Base-by-base conservation (phyloP, 2,113 vertebrate species). In the Kryptolebias marmoratus region DNA sequence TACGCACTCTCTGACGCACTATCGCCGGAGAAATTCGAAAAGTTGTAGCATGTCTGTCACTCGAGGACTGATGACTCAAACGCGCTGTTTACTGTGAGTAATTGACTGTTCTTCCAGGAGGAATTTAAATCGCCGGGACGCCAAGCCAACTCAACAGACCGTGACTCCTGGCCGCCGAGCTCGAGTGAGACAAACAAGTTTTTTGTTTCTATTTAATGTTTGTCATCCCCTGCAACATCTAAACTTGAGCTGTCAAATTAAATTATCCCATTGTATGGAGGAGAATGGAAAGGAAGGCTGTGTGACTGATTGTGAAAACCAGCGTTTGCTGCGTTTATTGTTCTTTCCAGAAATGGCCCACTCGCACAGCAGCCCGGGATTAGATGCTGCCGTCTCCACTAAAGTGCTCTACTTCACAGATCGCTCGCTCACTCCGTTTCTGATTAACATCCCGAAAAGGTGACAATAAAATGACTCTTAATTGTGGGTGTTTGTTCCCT, bases 321-420 rank as follows among this genome's bases (percentile, higher is more conserved):
- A 39, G 27, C 30, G 3, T 82, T 64, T 77, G 28, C 3, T 81
- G 48, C 70, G 73, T 55, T 81, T 83, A 15, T 70, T 27, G 80
- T 81, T 70, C 54, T 74, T 81, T 92, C 27, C 94, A 98, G 96
- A 95, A 79, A 90, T 98, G 91, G 95, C 95, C 60, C 96, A 97
- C 81, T 98, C 96, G 11, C 96, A 96, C 92, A 98, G 96, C 84
- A 97, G 94, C 11, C 96, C 97, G 0, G 71, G 94, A 31, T 90
- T 97, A 90, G 95, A 95, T 87, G 87, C 91, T 16, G 88, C 93
- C 82, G 80, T 95, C 84, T 95, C 93, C 83, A 98, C 97, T 71
- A 99, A 98, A 96, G 97, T 98, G 91, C 95, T 99, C 32, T 98
- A 99, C 90, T 99, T 98, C 91, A 99, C 97, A 1, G 96, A 98